Percentiles rank a stretch among this genome's conserved stretches.
These are phyloP conservation scores for Nothoprocta pentlandii DNA, from an alignment of 2,113 vertebrate genomes.

Conservation along the genomic window DNA sequence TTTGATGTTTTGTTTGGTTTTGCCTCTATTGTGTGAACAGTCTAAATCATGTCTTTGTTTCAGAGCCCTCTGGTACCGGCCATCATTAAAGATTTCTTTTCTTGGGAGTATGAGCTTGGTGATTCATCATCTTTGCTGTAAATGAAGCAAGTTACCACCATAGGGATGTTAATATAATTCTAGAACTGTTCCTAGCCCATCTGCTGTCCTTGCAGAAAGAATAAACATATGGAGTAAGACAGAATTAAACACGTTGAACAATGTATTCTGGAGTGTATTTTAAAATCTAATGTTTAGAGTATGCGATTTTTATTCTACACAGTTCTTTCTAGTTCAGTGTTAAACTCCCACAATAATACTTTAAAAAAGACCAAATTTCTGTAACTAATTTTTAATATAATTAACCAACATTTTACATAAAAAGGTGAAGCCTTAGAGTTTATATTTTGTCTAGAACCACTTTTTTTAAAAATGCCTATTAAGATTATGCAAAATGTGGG, in stretches of 20 bases:
- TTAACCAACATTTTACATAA: neutral
- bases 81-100: constrained; percentile 64
- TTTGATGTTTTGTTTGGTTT: neutral
- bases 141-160: constrained; percentile 35
- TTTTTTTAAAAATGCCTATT: neutral
- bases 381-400: neutral
- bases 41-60: constrained; percentile 41
- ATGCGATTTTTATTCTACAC: neutral
- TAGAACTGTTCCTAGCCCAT: neutral
- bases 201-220: constrained; percentile 35
- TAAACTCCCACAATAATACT: neutral
- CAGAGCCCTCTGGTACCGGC: constrained; percentile 58
- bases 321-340: neutral
- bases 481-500: neutral
- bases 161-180: neutral
- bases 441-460: neutral
- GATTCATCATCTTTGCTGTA: constrained; percentile 1
- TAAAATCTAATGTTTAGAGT: constrained; percentile 1
- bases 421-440: neutral
- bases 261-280: constrained; percentile 2
- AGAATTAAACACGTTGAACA: constrained; percentile 46
- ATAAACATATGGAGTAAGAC: constrained; percentile 40
- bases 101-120: constrained; percentile 27
- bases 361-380: neutral
- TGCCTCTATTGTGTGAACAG: constrained; percentile 17